Conservation (phyloP, 1,140 invertebrate genomes). For the Bathynomus jamesi region DNA sequence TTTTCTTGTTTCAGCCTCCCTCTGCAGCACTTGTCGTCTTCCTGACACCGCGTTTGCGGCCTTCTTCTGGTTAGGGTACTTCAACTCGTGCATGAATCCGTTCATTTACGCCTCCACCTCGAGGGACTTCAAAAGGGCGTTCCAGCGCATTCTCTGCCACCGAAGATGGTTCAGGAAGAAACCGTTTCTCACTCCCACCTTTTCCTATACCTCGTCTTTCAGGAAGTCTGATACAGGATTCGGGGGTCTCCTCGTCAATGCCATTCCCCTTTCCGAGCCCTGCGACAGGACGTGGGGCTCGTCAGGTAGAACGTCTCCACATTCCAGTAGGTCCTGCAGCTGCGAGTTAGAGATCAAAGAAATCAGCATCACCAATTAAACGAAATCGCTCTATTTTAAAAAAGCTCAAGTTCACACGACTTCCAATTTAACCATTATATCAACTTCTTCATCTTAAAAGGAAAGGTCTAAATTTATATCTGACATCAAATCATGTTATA, state of each 20-base stretch:
- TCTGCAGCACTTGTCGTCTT: conserved; percentile 45
- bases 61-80: conserved; percentile 62
- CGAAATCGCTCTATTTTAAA: too few species aligned
- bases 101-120: conserved; percentile 58
- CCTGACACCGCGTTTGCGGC: conserved; percentile 48
- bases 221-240: not conserved
- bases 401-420: too few species aligned
- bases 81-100: conserved; percentile 62
- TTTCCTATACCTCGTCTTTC: conserved; percentile 29
- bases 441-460: too few species aligned
- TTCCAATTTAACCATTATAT: too few species aligned
- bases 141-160: conserved; percentile 45
- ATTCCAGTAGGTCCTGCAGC: not conserved
- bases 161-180: conserved; percentile 17
- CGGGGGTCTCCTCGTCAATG: not conserved
- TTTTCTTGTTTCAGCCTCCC: conserved; percentile 46
- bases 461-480: too few species aligned
- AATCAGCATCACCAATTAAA: too few species aligned
- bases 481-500: too few species aligned
- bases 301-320: not conserved
- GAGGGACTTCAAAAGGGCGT: conserved; percentile 51
- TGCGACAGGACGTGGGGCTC: not conserved
- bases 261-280: not conserved
- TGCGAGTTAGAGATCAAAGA: not conserved
- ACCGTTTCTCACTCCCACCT: conserved; percentile 38